Conservation (phyloP, 2,888 invertebrate genomes). For the Argyresthia albistria region DNA sequence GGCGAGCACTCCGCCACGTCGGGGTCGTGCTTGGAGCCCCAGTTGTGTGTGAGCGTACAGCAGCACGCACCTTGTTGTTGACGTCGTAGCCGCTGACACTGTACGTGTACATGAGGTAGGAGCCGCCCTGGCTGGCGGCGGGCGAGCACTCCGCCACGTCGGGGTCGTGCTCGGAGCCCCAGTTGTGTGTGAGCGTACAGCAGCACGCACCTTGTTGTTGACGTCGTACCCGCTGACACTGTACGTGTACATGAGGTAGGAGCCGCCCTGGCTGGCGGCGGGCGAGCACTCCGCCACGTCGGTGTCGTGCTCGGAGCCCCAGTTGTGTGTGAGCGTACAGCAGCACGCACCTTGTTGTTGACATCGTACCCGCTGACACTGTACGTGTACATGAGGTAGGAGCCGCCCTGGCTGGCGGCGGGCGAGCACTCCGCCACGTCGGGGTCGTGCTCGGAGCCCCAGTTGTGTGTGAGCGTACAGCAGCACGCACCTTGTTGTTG, state of each 20-base stretch:
- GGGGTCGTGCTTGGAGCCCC: no score
- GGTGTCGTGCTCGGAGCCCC: no score
- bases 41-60: no score
- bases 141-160: no score
- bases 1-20: no score
- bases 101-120: slow-evolving; percentile 97
- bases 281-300: no score
- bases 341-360: slow-evolving; percentile 85
- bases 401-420: slow-evolving; percentile 91
- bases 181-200: no score
- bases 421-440: slow-evolving; percentile 97
- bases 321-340: slow-evolving; percentile 30
- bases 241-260: slow-evolving; percentile 97
- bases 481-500: slow-evolving; percentile 85
- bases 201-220: slow-evolving; percentile 91
- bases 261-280: slow-evolving; percentile 95
- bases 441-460: slow-evolving; percentile 98
- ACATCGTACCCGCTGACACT: slow-evolving; percentile 96
- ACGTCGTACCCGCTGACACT: slow-evolving; percentile 96
- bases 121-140: slow-evolving; percentile 95
- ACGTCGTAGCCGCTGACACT: slow-evolving; percentile 96
- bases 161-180: no score
- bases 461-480: slow-evolving; percentile 74
- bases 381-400: slow-evolving; percentile 97
- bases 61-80: slow-evolving; percentile 91